Evolutionary conservation across 2,797 vertebrate species (phyloP), one percentile per base, ranked within the genome.

Genomic region (Cichlasoma orientale): DNA sequence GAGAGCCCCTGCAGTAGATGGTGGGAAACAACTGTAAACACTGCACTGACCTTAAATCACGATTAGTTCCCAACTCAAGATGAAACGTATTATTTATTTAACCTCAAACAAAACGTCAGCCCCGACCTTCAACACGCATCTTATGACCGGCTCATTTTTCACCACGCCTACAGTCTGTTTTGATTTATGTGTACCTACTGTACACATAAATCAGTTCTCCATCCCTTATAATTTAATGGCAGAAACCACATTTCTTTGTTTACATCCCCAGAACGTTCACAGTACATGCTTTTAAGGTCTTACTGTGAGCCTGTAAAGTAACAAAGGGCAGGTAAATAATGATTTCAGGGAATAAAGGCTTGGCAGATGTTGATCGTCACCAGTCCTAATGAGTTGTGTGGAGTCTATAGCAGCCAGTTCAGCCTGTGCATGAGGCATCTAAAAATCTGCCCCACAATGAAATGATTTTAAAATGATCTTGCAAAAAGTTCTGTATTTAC

Each of bases 61-160:
- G 2, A 6, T 21, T n/a, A 19, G 21, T 31, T 63, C 23, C 16
- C 54, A 33, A 21, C 53, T 66, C 1, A 36, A 55, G 21, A 54
- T 58, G n/a, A 36, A 50, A 53, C n/a, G 2, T 41, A 23, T 38
- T 53, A 69, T 58, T 44, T 73, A 47, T 83, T 80, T 84, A 75
- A 59, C 72, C 44, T 63, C 36, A 80, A 87, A 74, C 59, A 78
- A 63, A 53, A 54, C 23, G 0, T 74, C 16, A 18, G 21, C 6
- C 6, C 7, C 53, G 54, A 55, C 76, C 44, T 63, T 63, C 44
- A 25, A 18, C 33, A 47, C 14, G 27, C n/a, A 44, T 57, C 1
- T 50, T 18, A 55, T n/a, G 1, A 50, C 21, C 59, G 41, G 53
- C 8, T 25, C 5, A 59, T 70, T 53, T 21, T 36, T 59, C 18